These are phyloP conservation scores for Leptopilina myrica DNA, from an alignment of 2,888 invertebrate genomes.

Conservation along the genomic window DNA sequence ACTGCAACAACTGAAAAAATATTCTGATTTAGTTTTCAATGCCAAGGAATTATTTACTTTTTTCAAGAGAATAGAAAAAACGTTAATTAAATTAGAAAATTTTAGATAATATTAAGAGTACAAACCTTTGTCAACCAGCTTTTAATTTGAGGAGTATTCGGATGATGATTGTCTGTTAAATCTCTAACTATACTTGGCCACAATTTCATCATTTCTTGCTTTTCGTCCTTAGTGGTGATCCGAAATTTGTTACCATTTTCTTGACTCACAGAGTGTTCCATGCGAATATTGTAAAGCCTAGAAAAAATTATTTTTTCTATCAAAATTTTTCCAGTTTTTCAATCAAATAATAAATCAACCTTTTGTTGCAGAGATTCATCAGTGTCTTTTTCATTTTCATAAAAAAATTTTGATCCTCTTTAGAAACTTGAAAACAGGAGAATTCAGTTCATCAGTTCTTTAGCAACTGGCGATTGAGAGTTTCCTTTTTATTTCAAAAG, in stretches of 20 bases:
- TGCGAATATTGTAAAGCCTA: conserved; percentile 53
- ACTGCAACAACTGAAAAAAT: conserved; percentile 85
- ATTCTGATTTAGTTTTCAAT: background rate
- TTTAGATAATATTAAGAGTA: too few relatives aligned
- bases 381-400: too few relatives aligned
- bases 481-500: too few relatives aligned
- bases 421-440: too few relatives aligned
- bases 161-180: conserved; percentile 86
- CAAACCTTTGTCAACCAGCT: conserved; percentile 88
- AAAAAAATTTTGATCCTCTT: too few relatives aligned
- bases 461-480: too few relatives aligned
- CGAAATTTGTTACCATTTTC: conserved; percentile 74
- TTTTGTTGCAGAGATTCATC: too few relatives aligned
- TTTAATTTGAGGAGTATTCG: conserved; percentile 87
- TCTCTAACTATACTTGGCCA: conserved; percentile 93
- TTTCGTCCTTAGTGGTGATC: conserved; percentile 88
- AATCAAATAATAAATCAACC: background rate
- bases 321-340: background rate
- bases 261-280: conserved; percentile 68
- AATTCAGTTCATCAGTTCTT: too few relatives aligned
- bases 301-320: conserved; percentile 11
- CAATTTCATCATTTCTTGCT: conserved; percentile 90
- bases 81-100: too few relatives aligned
- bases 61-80: too few relatives aligned
- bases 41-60: too few relatives aligned